Percentiles rank a stretch among this genome's conserved stretches.
phyloP scores from a whole-genome alignment of 2,113 vertebrate species.

The Malaclemys terrapin region DNA sequence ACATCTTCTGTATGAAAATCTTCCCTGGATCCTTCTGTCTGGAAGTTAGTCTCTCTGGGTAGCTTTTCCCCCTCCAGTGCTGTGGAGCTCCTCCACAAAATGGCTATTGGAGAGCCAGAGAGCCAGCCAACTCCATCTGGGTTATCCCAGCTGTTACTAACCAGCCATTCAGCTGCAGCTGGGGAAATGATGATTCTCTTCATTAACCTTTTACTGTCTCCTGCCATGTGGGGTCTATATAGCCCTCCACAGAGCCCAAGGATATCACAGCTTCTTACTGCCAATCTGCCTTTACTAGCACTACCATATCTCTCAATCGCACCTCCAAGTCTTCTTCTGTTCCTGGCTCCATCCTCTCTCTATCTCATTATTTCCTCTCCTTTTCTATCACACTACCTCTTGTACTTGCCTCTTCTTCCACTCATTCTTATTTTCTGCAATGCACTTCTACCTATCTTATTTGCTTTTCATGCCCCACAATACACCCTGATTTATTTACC shows the following conservation, averaged over 20 bases:
- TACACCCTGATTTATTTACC: neutral
- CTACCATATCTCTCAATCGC: neutral
- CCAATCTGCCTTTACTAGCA: neutral
- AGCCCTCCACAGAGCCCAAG: neutral
- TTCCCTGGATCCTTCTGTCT: too few relatives aligned
- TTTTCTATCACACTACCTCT: neutral
- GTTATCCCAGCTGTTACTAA: too few relatives aligned
- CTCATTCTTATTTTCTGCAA: neutral
- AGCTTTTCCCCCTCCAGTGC: neutral
- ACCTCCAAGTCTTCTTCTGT: neutral
- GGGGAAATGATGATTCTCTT: neutral
- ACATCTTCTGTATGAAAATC: too few relatives aligned
- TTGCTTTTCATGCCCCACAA: neutral
- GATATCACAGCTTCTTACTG: neutral
- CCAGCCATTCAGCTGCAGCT: neutral
- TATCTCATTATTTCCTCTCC: neutral
- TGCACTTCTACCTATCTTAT: neutral
- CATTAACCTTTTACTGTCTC: neutral
- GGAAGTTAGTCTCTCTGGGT: too few relatives aligned
- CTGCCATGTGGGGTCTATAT: neutral
- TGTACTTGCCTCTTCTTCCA: neutral
- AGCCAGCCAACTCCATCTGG: too few relatives aligned
- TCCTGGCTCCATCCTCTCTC: neutral
- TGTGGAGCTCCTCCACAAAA: neutral
- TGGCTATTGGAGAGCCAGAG: too few relatives aligned